phyloP scores from a whole-genome alignment of 2,797 vertebrate species.

The Moxostoma hubbsi region DNA sequence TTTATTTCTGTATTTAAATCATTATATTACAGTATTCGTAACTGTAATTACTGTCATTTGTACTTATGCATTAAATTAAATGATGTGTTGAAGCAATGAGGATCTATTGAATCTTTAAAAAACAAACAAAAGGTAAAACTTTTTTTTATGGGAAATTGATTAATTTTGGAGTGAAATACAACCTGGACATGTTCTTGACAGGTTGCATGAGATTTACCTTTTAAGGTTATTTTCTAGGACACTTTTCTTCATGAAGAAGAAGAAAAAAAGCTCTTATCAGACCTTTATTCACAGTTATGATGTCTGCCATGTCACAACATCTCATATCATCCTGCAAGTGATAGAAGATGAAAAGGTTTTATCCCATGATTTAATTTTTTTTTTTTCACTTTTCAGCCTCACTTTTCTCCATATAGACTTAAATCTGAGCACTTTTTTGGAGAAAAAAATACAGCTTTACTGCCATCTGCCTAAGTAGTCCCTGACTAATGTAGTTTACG shows the following conservation, averaged over 20 bases:
- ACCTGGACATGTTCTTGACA: neutral
- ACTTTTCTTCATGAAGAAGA: neutral
- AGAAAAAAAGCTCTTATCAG: neutral
- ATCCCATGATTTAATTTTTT: neutral
- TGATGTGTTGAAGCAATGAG: no score
- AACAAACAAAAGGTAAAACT: no score
- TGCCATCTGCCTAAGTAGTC: slow-evolving; percentile 33
- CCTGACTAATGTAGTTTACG: slow-evolving; percentile 37
- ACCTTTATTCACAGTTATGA: neutral
- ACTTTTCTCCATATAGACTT: slow-evolving; percentile 1
- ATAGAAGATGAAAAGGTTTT: slow-evolving; percentile 5
- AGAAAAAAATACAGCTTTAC: neutral
- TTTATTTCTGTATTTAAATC: no score
- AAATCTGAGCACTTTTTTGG: neutral
- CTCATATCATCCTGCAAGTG: slow-evolving; percentile 8
- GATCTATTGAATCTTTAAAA: no score
- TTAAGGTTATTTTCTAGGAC: no score
- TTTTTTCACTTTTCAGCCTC: slow-evolving; percentile 6
- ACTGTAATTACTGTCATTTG: no score
- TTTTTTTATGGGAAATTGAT: no score
- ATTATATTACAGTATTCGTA: no score
- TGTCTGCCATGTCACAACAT: neutral
- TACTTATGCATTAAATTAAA: no score
- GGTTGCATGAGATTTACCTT: neutral
- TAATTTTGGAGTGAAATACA: neutral